Evolutionary conservation across 2,113 vertebrate species (phyloP), one percentile per base, ranked within the genome.

Genomic region (Callipepla squamata): DNA sequence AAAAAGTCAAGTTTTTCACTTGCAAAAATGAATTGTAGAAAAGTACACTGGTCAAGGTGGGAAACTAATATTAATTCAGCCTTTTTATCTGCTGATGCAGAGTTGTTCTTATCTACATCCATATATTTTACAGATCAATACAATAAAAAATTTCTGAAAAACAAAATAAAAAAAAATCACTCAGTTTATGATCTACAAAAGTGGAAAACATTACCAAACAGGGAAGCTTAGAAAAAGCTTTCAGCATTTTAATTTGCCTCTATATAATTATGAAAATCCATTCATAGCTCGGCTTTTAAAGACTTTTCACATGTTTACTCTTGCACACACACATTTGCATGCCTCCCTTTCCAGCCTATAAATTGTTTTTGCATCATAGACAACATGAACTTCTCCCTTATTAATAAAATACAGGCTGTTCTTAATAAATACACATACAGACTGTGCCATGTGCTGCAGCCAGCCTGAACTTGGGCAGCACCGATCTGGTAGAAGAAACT

Each of bases 211-310:
- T 67, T 45, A 63, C 9, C 0, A 0, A 89, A 48, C 23, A 20
- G 20, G 19, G 12, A 92, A 22, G 47, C 32, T 53, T 28, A 12
- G n/a, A 81, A 15, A 79, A 65, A 85, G 55, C 69, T 73, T 62
- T 63, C 53, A 79, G 79, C 34, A 53, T 94, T 93, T 96, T 75
- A 30, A 69, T 78, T 93, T 84, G 42, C 57, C 30, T 92, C 66
- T 73, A 8, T 18, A 65, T 22, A 61, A 84, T 63, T 78, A 86
- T 21, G 61, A 62, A 87, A 57, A 65, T 13, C 40, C 45, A 83
- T 6, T 47, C 53, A 36, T 51, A 75, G 75, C 85, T 88, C 38
- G 57, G 19, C 50, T 75, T 93, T 91, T 65, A 67, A 72, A 91
- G 38, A 61, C 20, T 91, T 72, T 85, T 44, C 72, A 74, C 25